Evolutionary conservation across 2,797 vertebrate genomes (phyloP).

Genomic region (Mastacembelus armatus): DNA sequence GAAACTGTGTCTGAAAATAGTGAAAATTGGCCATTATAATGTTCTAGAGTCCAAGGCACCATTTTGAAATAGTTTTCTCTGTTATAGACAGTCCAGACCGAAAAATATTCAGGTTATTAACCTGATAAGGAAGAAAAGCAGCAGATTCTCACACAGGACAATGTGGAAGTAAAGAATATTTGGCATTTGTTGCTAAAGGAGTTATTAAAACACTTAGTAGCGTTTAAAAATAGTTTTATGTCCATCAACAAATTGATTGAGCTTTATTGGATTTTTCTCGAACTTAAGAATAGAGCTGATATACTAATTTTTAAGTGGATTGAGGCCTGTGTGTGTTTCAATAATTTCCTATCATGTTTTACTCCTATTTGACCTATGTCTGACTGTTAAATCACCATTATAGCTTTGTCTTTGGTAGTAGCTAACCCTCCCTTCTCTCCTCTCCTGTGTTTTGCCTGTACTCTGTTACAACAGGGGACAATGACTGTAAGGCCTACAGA

Average conservation of each 20-base stretch:
- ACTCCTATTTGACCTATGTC: not conserved
- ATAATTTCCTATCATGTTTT: too few relatives aligned
- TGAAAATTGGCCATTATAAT: not conserved
- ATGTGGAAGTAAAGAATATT: not conserved
- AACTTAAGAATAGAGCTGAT: too few relatives aligned
- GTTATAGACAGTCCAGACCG: not conserved
- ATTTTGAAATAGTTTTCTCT: not conserved
- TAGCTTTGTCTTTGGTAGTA: not conserved
- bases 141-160: not conserved
- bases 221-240: not conserved
- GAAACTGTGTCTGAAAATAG: too few relatives aligned
- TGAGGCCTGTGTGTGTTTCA: not conserved
- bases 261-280: not conserved
- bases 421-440: not conserved
- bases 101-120: not conserved
- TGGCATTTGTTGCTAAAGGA: not conserved
- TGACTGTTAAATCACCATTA: not conserved
- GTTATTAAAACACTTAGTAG: not conserved
- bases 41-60: not conserved
- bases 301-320: not conserved
- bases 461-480: slow-evolving; percentile 35
- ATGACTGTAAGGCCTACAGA: slow-evolving; percentile 49
- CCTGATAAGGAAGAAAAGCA: not conserved
- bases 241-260: not conserved
- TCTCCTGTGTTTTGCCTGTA: slow-evolving; percentile 23